Conservation (phyloP, 2,797 vertebrate genomes). For the Esox masquinongy region DNA sequence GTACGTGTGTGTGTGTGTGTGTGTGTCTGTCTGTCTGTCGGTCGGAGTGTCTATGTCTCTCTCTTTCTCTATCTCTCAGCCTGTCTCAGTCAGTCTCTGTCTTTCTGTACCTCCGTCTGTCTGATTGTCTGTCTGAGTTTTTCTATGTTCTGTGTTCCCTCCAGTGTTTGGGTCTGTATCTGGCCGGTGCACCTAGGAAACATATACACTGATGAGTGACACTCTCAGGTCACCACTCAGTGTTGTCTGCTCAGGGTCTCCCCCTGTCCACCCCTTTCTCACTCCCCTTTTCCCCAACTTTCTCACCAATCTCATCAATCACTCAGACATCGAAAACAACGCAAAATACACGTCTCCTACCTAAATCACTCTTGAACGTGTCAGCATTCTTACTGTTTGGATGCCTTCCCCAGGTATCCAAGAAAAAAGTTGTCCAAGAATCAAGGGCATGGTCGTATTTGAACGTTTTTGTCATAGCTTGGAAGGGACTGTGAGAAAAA, state of each 20-base stretch:
- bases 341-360: conserved; percentile 56
- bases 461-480: no score
- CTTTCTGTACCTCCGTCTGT: conserved; percentile 9
- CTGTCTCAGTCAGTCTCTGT: conserved; percentile 6
- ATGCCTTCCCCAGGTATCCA: no score
- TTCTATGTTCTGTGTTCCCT: conserved; percentile 1
- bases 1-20: conserved; percentile 15
- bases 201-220: conserved; percentile 26
- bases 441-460: no score
- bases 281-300: conserved; percentile 42
- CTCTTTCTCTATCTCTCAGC: conserved; percentile 21
- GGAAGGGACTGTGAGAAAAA: conserved; percentile 36
- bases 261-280: conserved; percentile 55
- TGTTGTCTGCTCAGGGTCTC: conserved; percentile 51
- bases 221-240: conserved; percentile 40
- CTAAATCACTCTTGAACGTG: conserved; percentile 77
- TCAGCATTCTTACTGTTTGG: no score
- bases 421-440: no score
- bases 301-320: conserved; percentile 33
- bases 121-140: neutral
- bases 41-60: conserved; percentile 5
- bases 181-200: conserved; percentile 29
- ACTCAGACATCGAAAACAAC: conserved; percentile 26
- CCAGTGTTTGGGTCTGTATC: conserved; percentile 9
- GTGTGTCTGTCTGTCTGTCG: conserved; percentile 9